Conservation (phyloP, 2,888 invertebrate genomes). For the Esperia sulphurella region DNA sequence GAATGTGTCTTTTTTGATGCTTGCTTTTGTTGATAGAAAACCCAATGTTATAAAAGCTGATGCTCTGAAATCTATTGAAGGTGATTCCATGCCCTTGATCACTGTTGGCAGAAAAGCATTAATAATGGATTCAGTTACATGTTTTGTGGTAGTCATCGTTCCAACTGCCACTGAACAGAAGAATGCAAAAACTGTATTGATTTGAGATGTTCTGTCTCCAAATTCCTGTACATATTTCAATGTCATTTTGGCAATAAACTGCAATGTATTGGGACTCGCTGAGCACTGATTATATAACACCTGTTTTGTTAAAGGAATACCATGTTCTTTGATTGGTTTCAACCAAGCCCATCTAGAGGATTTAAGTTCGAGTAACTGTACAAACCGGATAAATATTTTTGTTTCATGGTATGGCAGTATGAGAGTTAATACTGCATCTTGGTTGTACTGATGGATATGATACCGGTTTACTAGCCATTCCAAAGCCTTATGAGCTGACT, state of each 20-base stretch:
- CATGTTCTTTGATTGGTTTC: slow-evolving; percentile 84
- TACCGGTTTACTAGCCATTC: slow-evolving; percentile 97
- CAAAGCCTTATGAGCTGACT: slow-evolving; percentile 90
- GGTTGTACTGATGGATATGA: slow-evolving; percentile 93
- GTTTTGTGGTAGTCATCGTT: slow-evolving; percentile 78
- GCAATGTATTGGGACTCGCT: slow-evolving; percentile 56
- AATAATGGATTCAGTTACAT: slow-evolving; percentile 82
- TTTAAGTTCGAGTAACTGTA: slow-evolving; percentile 86
- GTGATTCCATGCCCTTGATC: slow-evolving; percentile 84
- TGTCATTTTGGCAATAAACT: slow-evolving; percentile 49
- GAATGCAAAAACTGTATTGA: slow-evolving; percentile 88
- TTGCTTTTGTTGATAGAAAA: slow-evolving; percentile 82
- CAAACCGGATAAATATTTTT: slow-evolving; percentile 89
- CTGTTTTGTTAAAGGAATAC: slow-evolving; percentile 85
- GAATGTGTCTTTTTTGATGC: slow-evolving; percentile 81
- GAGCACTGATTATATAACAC: slow-evolving; percentile 86
- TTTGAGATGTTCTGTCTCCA: slow-evolving; percentile 75
- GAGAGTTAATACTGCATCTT: slow-evolving; percentile 87
- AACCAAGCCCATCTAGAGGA: slow-evolving; percentile 88
- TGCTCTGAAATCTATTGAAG: slow-evolving; percentile 84
- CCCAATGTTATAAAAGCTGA: slow-evolving; percentile 86
- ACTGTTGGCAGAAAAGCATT: slow-evolving; percentile 84
- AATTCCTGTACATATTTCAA: slow-evolving; percentile 77
- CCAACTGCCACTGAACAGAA: slow-evolving; percentile 88
- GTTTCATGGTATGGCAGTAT: slow-evolving; percentile 96